Evolutionary conservation across 2,113 vertebrate genomes (phyloP).

Genomic region (Nycticebus coucang): DNA sequence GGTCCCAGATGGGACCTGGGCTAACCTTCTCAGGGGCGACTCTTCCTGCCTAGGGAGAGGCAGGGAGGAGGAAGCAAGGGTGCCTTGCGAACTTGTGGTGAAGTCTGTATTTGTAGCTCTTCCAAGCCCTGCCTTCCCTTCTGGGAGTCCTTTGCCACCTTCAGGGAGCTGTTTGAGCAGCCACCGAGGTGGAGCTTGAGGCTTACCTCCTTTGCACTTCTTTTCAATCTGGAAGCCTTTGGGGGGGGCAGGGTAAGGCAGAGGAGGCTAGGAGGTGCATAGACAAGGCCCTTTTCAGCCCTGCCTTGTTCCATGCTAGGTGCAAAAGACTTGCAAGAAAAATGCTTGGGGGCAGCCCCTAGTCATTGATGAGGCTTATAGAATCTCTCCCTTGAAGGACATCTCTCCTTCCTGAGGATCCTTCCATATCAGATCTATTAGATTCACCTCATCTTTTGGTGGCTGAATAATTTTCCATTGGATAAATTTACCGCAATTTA

Average conservation of each 20-base stretch:
- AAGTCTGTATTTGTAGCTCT: neutral
- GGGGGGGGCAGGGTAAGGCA: neutral
- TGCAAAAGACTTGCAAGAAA: conserved; percentile 9
- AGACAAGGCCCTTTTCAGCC: no score
- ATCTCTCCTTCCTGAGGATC: neutral
- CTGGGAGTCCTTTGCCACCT: neutral
- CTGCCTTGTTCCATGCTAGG: no score
- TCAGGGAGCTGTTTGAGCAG: neutral
- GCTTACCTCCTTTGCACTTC: neutral
- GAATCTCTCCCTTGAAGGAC: neutral
- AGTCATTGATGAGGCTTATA: neutral
- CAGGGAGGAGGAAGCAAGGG: neutral
- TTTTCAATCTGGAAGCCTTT: neutral
- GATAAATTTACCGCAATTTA: neutral
- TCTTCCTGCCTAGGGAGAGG: neutral
- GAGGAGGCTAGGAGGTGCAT: neutral
- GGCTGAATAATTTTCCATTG: neutral
- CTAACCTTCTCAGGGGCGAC: neutral
- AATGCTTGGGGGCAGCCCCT: neutral
- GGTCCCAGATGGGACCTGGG: neutral
- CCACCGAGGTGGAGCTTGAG: conserved; percentile 80
- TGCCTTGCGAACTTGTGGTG: no score
- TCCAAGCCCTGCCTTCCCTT: neutral
- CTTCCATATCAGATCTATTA: neutral
- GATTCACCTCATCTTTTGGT: neutral